Base-by-base conservation (phyloP, 2,113 vertebrate genomes). In the Larimichthys crocea region DNA sequence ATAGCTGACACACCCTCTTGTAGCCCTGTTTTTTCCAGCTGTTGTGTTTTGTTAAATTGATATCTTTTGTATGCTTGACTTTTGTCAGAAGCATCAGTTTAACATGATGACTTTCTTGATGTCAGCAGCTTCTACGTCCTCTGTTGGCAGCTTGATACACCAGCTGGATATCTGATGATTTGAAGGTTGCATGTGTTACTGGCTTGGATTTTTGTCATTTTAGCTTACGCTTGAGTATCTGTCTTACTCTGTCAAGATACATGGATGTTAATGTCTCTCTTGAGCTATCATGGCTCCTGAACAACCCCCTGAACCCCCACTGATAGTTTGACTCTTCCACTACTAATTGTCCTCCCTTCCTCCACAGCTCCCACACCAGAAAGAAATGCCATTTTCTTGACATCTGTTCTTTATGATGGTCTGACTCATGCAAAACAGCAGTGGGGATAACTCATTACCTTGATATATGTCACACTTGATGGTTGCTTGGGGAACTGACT, bases 401-500 rank as follows among this genome's bases (percentile, higher is more conserved):
- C 82, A 85, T 76, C 60, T 88, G 79, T 64, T 79, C 61, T 68
- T 60, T 53, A 26, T 22, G 61, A 72, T 61, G 61, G 65, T 83
- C 76, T 64, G 50, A 53, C 35, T 80, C 8, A 12, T 29, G 29
- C 29, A 81, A 65, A 78, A 62, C 52, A 61, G 52, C 71, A 61
- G 56, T 50, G 20, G 76, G 67, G 57, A 44, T 61, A 80, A 79
- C 35, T 59, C 75, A 76, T 85, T 85, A 74, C 29, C 12, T 48
- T 65, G 69, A 81, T 73, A 35, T 44, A 83, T 83, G 64, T 42
- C 49, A 48, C 14, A 42, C 29, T 63, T 35, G 31, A 70, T 70
- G 52, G 19, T 62, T 57, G 56, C 49, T 24, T 31, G 19, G 66
- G 35, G 66, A 53, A 49, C 40, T 49, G 64, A 22, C 67, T 68